Evolutionary conservation across 2,797 vertebrate species (phyloP).

Genomic region (Pteronotus mesoamericanus): DNA sequence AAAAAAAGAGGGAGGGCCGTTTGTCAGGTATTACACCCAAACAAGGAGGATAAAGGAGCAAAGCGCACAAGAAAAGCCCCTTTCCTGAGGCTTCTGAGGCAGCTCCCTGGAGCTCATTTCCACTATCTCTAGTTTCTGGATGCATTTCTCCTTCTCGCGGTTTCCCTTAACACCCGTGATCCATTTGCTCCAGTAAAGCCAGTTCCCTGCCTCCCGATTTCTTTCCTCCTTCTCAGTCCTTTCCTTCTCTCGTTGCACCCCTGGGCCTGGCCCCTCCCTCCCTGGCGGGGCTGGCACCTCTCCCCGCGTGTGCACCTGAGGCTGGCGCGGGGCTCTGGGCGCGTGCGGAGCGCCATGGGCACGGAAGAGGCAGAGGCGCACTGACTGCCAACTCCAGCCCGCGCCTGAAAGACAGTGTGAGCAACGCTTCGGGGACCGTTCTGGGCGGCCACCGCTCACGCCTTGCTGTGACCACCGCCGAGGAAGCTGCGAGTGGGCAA

Average conservation of each 20-base stretch:
- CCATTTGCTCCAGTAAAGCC: background rate
- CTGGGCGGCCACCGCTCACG: background rate
- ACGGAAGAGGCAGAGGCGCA: background rate
- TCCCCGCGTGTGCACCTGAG: conserved; percentile 12
- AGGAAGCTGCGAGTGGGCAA: background rate
- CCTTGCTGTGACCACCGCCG: background rate
- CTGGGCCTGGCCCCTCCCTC: background rate
- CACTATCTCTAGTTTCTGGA: background rate
- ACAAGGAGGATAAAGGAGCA: background rate
- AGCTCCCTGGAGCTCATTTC: background rate
- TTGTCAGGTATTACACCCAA: background rate
- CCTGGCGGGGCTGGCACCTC: background rate
- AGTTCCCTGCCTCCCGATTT: background rate
- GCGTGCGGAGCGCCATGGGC: background rate
- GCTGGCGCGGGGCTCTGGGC: background rate
- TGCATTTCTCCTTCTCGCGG: background rate
- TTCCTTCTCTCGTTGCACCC: background rate
- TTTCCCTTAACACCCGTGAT: background rate
- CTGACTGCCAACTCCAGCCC: background rate
- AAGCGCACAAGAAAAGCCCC: background rate
- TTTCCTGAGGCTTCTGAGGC: background rate
- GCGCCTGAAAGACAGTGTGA: background rate
- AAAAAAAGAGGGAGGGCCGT: background rate
- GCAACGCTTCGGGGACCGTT: background rate
- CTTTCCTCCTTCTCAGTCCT: background rate